phyloP scores from a whole-genome alignment of 2,888 invertebrate genomes.

The Xylophagus ater region DNA sequence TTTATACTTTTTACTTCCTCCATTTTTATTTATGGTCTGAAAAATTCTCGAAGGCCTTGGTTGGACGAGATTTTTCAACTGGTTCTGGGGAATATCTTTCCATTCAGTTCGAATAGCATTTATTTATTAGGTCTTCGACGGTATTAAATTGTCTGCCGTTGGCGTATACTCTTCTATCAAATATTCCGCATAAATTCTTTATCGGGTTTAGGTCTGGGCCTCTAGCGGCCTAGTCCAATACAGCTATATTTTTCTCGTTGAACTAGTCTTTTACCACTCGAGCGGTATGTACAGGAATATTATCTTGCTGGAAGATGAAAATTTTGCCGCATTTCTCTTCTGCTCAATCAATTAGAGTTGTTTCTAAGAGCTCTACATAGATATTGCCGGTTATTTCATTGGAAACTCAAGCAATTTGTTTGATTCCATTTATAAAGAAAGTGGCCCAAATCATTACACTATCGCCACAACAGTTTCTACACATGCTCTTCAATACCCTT shows the following conservation, averaged over 20 bases:
- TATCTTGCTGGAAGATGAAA: conserved; percentile 1
- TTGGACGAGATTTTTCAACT: too few relatives aligned
- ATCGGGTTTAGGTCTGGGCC: conserved; percentile 1
- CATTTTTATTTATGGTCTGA: too few relatives aligned
- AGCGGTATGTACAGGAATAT: neutral
- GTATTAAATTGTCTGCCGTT: too few relatives aligned
- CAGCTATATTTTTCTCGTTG: neutral
- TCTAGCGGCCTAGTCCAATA: neutral
- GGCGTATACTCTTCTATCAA: neutral
- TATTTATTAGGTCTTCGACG: too few relatives aligned
- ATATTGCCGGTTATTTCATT: neutral
- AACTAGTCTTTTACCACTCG: neutral
- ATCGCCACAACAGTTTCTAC: conserved; percentile 1
- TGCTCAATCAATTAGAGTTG: neutral
- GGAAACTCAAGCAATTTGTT: neutral
- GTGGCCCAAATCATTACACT: conserved; percentile 2
- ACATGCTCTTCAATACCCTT: too few relatives aligned
- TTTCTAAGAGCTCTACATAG: conserved; percentile 1
- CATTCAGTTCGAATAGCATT: too few relatives aligned
- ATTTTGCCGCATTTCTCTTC: neutral
- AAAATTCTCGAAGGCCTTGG: too few relatives aligned
- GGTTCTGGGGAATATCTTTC: too few relatives aligned
- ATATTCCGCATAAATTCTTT: conserved; percentile 1
- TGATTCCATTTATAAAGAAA: neutral
- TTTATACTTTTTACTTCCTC: too few relatives aligned